Base-by-base conservation (phyloP, 2,797 vertebrate species). In the Esox lucius region DNA sequence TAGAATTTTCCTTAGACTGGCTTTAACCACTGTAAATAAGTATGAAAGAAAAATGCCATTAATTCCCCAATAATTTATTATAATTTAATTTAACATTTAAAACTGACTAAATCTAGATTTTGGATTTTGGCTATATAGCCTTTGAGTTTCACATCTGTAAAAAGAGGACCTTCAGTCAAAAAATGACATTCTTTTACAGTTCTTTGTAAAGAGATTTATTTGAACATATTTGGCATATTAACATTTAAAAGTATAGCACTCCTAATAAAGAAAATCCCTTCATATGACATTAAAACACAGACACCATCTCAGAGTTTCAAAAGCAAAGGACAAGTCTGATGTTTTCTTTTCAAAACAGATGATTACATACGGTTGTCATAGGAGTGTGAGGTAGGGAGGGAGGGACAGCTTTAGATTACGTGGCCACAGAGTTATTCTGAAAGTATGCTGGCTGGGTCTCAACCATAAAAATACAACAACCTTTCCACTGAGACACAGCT, bases 371-470 rank as follows among this genome's bases (percentile, higher is more conserved):
- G 3, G 73, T 11, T 33, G 78, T 73, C 79, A 80, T 72, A 75
- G 62, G 46, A 35, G 46, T 13, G 78, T 22, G 64, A 70, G 70
- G 81, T 83, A 17, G 78, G 28, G 64, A 70, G 70, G 81, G 83
- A 17, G 71, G 71, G 71, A 82, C 79, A 82, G 53, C 65, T 75
- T 77, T 74, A 82, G 87, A 86, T 89, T 90, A 91, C 88, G 79
- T 91, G 91, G 74, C 68, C 84, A 84, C 70, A n/a, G 86, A 89
- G 85, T 89, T 83, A 90, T 74, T 87, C 74, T 86, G 75, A 81
- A 92, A 88, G 83, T 87, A 87, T 85, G 80, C 77, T 86, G 74
- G 48, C 16, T 4, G 70, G 31, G 74, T 65, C 31, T 19, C 62
- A 75, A 70, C 73, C 78, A 79, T 81, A 77, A 76, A 84, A 77